Evolutionary conservation across 2,888 invertebrate species (phyloP).

Genomic region (Podotricha telesiphe): DNA sequence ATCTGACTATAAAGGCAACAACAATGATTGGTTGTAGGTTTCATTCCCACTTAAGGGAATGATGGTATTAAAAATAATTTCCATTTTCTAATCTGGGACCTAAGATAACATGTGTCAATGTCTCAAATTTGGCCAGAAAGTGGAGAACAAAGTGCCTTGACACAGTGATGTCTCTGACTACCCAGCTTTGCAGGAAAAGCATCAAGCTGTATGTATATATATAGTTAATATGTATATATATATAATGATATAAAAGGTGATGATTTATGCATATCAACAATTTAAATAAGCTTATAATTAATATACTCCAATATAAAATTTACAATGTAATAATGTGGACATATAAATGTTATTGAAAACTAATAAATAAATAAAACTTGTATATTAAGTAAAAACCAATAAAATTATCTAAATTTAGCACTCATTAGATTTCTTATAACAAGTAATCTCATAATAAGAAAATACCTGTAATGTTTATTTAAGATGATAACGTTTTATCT

Average conservation of each 20-base stretch:
- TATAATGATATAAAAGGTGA: not conserved
- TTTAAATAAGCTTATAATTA: not conserved
- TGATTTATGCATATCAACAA: not conserved
- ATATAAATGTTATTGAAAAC: not conserved
- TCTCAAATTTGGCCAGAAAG: too few relatives aligned
- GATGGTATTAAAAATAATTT: too few relatives aligned
- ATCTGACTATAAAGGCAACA: too few relatives aligned
- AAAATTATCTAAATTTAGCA: not conserved
- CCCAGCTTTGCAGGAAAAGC: too few relatives aligned
- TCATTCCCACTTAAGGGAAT: too few relatives aligned
- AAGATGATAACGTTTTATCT: conserved; percentile 36
- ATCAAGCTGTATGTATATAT: too few relatives aligned
- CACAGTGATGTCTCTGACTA: too few relatives aligned
- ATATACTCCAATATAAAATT: not conserved
- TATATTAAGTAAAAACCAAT: not conserved
- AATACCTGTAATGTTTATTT: conserved; percentile 35
- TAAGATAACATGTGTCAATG: too few relatives aligned
- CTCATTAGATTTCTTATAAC: not conserved
- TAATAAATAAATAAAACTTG: not conserved
- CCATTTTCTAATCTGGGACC: too few relatives aligned
- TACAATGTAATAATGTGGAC: not conserved
- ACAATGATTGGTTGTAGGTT: too few relatives aligned
- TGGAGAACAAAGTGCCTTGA: too few relatives aligned
- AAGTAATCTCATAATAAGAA: conserved; percentile 24
- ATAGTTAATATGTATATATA: too few relatives aligned